phyloP scores from a whole-genome alignment of 2,113 vertebrate species.

The Ploceus nigricollis region DNA sequence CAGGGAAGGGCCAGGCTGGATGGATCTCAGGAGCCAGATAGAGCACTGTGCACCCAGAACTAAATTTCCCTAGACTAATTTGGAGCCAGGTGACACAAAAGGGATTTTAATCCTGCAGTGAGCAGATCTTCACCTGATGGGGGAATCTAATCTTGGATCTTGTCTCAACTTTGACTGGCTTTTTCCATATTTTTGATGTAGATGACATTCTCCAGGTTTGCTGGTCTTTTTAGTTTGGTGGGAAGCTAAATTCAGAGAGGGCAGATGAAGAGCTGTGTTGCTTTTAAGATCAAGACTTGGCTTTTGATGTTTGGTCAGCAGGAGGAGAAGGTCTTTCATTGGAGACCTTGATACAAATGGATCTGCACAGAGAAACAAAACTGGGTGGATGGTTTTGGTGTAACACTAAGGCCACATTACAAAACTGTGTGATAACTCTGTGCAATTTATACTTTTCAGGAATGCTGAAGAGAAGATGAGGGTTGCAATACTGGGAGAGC shows the following conservation, averaged over 20 bases:
- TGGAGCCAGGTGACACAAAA: neutral
- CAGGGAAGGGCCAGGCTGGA: neutral
- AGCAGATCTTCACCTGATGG: neutral
- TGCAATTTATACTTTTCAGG: neutral
- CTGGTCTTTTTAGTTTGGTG: neutral
- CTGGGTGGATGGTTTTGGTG: neutral
- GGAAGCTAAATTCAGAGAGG: neutral
- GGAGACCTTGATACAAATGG: neutral
- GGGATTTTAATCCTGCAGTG: neutral
- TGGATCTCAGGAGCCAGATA: neutral
- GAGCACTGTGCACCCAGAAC: neutral
- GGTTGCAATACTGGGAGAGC: neutral
- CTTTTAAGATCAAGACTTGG: neutral
- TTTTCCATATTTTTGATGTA: conserved; percentile 6
- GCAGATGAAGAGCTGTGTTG: neutral
- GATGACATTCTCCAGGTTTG: neutral
- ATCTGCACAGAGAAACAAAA: neutral
- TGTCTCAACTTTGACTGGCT: neutral
- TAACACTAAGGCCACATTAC: neutral
- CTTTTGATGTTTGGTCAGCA: neutral
- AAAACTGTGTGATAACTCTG: neutral
- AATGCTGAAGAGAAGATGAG: neutral
- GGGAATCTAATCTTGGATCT: conserved; percentile 10
- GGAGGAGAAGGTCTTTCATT: neutral
- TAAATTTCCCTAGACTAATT: neutral